phyloP scores from a whole-genome alignment of 2,113 vertebrate genomes.

The Podarcis muralis region DNA sequence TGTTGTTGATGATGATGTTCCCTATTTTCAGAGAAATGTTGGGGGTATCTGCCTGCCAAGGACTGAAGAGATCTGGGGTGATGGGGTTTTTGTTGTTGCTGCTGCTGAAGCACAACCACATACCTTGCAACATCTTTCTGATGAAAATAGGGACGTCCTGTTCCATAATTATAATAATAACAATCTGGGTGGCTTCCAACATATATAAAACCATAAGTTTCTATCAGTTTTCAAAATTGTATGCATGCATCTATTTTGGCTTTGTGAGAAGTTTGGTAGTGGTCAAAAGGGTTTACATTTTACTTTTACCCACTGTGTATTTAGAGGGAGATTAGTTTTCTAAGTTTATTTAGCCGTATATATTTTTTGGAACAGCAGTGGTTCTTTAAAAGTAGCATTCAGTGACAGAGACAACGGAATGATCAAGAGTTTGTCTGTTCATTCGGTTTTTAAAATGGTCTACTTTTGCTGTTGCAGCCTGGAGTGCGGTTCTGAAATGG shows the following conservation, averaged over 20 bases:
- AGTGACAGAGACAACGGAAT: neutral
- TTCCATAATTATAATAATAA: too few species aligned
- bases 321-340: neutral
- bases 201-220: too few species aligned
- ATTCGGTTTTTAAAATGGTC: neutral
- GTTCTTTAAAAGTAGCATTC: conserved; percentile 16
- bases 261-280: neutral
- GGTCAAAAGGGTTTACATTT: neutral
- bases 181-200: too few species aligned
- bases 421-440: neutral
- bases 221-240: neutral
- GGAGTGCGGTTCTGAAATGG: neutral
- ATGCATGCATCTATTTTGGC: neutral
- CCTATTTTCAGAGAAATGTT: too few species aligned
- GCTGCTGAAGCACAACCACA: neutral
- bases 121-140: too few species aligned
- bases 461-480: conserved; percentile 1
- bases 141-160: too few species aligned
- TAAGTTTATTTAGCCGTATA: neutral
- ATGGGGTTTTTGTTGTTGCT: too few species aligned
- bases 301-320: neutral
- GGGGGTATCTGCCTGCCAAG: too few species aligned
- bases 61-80: too few species aligned
- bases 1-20: too few species aligned
- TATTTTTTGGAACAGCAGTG: rapidly evolving